Evolutionary conservation across 2,113 vertebrate genomes (phyloP).

Genomic region (Pachypanchax playfairii): DNA sequence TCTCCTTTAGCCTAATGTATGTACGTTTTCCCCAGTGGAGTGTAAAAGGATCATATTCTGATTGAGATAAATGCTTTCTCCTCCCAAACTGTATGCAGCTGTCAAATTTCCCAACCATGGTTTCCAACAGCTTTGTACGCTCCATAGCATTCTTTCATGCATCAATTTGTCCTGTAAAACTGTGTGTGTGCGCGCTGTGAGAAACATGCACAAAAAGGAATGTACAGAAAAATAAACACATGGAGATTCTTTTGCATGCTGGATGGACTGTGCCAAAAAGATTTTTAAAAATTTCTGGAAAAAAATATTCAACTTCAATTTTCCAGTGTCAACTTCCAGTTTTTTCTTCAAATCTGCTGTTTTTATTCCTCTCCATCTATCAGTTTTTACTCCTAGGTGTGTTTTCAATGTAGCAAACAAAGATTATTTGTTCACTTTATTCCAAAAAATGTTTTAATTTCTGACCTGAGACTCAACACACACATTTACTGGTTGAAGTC

Average conservation of each 20-base stretch:
- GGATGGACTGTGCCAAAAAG: slow-evolving; percentile 21
- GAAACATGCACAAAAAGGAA: slow-evolving; percentile 13
- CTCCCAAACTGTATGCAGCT: slow-evolving; percentile 51
- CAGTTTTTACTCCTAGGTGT: not conserved
- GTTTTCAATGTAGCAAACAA: no score
- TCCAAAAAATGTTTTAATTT: no score
- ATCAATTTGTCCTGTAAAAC: slow-evolving; percentile 35
- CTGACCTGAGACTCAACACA: no score
- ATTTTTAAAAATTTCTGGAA: slow-evolving; percentile 7
- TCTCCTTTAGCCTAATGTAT: slow-evolving; percentile 22
- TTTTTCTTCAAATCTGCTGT: slow-evolving; percentile 4
- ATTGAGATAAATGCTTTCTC: slow-evolving; percentile 19
- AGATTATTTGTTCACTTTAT: no score
- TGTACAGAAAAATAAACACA: slow-evolving; percentile 4
- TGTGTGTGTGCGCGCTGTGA: slow-evolving; percentile 23
- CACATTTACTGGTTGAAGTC: not conserved
- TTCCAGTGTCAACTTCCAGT: slow-evolving; percentile 8
- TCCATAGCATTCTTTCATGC: slow-evolving; percentile 43
- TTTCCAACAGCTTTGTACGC: slow-evolving; percentile 21
- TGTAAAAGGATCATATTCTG: slow-evolving; percentile 34
- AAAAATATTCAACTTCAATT: slow-evolving; percentile 14
- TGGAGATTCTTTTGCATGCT: not conserved
- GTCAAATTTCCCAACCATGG: slow-evolving; percentile 40
- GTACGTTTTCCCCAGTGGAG: slow-evolving; percentile 27
- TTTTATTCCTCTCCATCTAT: no score